Percentiles rank a stretch among this genome's conserved stretches.
These are phyloP conservation scores for Heloderma charlesbogerti DNA, from an alignment of 2,113 vertebrate species.

Conservation along the genomic window DNA sequence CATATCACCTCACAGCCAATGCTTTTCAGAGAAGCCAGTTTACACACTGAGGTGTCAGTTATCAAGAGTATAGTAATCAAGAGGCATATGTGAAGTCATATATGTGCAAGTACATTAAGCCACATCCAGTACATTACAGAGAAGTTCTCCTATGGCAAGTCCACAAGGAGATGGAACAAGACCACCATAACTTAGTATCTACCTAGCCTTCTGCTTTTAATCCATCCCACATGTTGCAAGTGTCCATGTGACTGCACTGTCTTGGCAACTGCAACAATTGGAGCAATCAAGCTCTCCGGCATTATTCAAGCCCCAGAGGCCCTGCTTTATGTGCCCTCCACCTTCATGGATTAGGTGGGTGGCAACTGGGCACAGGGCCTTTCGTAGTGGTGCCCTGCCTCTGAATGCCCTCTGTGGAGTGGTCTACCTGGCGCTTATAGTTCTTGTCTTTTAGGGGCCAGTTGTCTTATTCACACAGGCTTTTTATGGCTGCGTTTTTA, in stretches of 20 bases:
- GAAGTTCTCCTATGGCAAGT: background rate
- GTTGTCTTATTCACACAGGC: background rate
- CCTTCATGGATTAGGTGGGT: background rate
- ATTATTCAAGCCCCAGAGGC: background rate
- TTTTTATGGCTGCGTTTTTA: background rate
- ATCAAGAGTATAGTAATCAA: background rate
- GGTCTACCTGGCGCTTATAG: background rate
- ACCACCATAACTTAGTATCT: background rate
- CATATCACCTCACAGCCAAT: background rate
- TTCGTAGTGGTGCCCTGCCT: background rate
- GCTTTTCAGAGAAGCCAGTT: background rate
- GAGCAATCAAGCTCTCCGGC: background rate
- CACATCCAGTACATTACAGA: background rate
- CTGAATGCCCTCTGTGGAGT: background rate
- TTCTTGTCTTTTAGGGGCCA: background rate
- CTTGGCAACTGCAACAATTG: background rate
- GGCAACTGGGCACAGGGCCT: background rate
- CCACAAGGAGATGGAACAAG: background rate
- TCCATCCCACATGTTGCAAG: background rate
- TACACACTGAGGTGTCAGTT: background rate
- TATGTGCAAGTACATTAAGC: background rate
- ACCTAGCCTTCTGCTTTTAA: background rate
- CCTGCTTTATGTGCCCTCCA: background rate
- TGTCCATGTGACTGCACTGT: background rate
- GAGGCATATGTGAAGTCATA: background rate